Evolutionary conservation across 92 coral and sea anemone species (phyloP).

Genomic region (Metridium senile): DNA sequence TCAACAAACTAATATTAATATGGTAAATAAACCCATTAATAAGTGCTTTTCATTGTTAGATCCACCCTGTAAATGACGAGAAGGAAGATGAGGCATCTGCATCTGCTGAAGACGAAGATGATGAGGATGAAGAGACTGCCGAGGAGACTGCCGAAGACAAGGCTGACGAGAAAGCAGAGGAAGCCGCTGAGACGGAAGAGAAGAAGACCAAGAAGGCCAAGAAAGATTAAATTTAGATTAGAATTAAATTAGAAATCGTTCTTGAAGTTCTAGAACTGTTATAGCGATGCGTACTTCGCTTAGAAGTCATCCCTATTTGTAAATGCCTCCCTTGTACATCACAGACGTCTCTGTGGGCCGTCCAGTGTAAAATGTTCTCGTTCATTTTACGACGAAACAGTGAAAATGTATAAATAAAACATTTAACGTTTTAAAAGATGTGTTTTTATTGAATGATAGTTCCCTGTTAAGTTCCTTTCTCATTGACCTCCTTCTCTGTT

Average conservation of each 20-base stretch:
- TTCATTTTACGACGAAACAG: slow-evolving; percentile 28
- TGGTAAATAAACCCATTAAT: neutral
- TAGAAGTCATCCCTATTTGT: slow-evolving; percentile 30
- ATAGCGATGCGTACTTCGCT: slow-evolving; percentile 21
- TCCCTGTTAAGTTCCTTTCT: neutral
- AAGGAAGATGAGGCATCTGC: slow-evolving; percentile 39
- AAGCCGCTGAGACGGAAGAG: slow-evolving; percentile 8
- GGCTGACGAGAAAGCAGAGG: slow-evolving; percentile 37
- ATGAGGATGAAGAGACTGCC: slow-evolving; percentile 46
- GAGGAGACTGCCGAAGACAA: slow-evolving; percentile 48
- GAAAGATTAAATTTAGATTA: slow-evolving; percentile 29
- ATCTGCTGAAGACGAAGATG: slow-evolving; percentile 44
- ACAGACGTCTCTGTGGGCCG: slow-evolving; percentile 13
- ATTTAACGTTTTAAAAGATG: slow-evolving; percentile 22
- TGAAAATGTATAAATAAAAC: slow-evolving; percentile 38
- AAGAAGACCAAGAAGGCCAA: slow-evolving; percentile 21
- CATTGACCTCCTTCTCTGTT: neutral
- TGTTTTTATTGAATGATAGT: neutral
- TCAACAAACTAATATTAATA: slow-evolving; percentile 19
- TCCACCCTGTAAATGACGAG: slow-evolving; percentile 18
- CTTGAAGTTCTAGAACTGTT: slow-evolving; percentile 30
- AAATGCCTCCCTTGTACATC: slow-evolving; percentile 31
- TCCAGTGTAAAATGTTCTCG: slow-evolving; percentile 26
- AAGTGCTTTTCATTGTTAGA: neutral
- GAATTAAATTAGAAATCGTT: slow-evolving; percentile 6